phyloP scores from a whole-genome alignment of 2,113 vertebrate genomes.

The Podiceps cristatus region DNA sequence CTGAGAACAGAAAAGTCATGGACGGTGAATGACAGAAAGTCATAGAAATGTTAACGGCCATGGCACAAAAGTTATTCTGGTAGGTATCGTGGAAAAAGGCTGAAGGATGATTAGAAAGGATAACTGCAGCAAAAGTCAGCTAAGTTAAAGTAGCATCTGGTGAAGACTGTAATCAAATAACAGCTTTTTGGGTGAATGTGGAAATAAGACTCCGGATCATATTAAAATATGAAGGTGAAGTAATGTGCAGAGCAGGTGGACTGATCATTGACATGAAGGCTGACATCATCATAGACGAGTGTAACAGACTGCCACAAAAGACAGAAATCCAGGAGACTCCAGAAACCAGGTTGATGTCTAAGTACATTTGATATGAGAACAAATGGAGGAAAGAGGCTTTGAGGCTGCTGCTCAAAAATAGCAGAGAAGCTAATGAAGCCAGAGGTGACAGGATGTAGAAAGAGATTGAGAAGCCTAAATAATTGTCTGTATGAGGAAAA shows the following conservation, averaged over 20 bases:
- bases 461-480: not conserved
- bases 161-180: not conserved
- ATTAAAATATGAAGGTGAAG: not conserved
- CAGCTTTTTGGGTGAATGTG: not conserved
- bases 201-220: not conserved
- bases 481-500: not conserved
- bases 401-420: not conserved
- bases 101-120: not conserved
- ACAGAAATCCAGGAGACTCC: not conserved
- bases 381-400: not conserved
- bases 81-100: not conserved
- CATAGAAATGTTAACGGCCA: not conserved
- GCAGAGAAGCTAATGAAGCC: fast-evolving
- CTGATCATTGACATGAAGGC: not conserved
- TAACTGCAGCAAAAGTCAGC: not conserved
- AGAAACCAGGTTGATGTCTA: not conserved
- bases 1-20: not conserved
- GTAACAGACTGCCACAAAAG: not conserved
- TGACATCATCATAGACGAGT: not conserved
- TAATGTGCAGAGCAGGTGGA: not conserved
- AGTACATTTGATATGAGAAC: not conserved
- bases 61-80: not conserved
- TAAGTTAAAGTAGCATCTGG: not conserved
- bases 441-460: not conserved
- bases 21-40: not conserved